These are phyloP conservation scores for Orcinus orca DNA, from an alignment of 2,113 vertebrate species.

Conservation along the genomic window DNA sequence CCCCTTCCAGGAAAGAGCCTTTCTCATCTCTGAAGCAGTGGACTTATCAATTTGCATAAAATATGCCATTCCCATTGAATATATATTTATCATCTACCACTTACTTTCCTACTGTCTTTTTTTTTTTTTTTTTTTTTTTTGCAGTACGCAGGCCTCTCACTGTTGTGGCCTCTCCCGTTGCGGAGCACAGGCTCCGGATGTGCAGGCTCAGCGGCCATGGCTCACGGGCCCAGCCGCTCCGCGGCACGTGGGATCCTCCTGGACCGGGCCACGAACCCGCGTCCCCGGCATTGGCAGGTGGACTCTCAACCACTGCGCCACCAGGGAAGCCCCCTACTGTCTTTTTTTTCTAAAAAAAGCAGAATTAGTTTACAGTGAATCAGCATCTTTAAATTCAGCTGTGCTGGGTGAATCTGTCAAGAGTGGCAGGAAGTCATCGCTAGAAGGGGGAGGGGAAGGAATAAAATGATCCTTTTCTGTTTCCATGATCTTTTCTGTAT, in stretches of 20 bases:
- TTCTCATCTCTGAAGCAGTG: constrained; percentile 35
- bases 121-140: too few relatives aligned
- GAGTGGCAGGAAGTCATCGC: background rate
- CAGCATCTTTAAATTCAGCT: constrained; percentile 46
- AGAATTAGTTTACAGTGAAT: constrained; percentile 25
- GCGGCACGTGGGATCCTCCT: too few relatives aligned
- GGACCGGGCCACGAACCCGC: too few relatives aligned
- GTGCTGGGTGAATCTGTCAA: background rate
- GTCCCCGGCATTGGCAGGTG: too few relatives aligned
- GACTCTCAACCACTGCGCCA: too few relatives aligned
- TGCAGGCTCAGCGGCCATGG: too few relatives aligned
- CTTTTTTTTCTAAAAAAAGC: background rate
- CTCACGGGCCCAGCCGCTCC: too few relatives aligned
- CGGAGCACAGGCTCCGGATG: too few relatives aligned
- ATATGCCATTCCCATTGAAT: constrained; percentile 34
- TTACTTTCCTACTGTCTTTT: constrained; percentile 44
- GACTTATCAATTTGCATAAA: constrained; percentile 66
- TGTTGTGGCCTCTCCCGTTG: too few relatives aligned
- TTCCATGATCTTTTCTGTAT: constrained; percentile 4
- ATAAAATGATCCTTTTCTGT: constrained; percentile 34
- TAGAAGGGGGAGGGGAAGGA: background rate
- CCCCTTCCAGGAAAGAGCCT: constrained; percentile 46
- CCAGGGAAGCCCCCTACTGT: background rate
- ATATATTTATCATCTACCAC: constrained; percentile 44
- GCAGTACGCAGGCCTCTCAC: too few relatives aligned